Evolutionary conservation across 2,888 invertebrate genomes (phyloP).

Genomic region (Auanema freiburgensis): DNA sequence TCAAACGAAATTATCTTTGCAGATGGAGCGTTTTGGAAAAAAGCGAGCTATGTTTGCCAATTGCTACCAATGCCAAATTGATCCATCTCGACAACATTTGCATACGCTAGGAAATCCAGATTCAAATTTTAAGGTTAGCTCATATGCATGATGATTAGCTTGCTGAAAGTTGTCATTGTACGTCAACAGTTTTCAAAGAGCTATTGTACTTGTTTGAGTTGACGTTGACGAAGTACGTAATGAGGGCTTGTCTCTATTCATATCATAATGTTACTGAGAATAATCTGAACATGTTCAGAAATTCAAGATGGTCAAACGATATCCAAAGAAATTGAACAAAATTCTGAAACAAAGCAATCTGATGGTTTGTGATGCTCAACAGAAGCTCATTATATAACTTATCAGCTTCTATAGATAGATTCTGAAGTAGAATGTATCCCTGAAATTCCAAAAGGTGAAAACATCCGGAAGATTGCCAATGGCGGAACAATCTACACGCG

Average conservation of each 20-base stretch:
- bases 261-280: too few relatives aligned
- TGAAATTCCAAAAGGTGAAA: slow-evolving; percentile 29
- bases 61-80: slow-evolving; percentile 47
- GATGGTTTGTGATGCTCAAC: background rate
- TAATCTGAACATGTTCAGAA: too few relatives aligned
- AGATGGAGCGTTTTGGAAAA: slow-evolving; percentile 3
- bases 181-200: too few relatives aligned
- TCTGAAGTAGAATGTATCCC: slow-evolving; percentile 22
- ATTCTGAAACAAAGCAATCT: background rate
- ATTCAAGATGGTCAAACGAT: slow-evolving; percentile 5
- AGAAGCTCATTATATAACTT: background rate
- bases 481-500: slow-evolving; percentile 24
- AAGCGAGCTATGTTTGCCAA: slow-evolving; percentile 39
- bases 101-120: slow-evolving; percentile 45
- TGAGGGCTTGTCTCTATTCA: too few relatives aligned
- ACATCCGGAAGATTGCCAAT: slow-evolving; percentile 28
- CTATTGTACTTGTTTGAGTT: too few relatives aligned
- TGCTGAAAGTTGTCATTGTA: too few relatives aligned
- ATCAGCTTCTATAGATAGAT: slow-evolving; percentile 18
- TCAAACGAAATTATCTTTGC: too few relatives aligned
- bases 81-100: slow-evolving; percentile 43
- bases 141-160: too few relatives aligned
- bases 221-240: too few relatives aligned
- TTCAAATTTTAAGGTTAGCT: slow-evolving; percentile 24
- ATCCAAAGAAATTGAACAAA: background rate